Evolutionary conservation across 2,888 invertebrate genomes (phyloP).

Genomic region (Chrysodeixis includens): DNA sequence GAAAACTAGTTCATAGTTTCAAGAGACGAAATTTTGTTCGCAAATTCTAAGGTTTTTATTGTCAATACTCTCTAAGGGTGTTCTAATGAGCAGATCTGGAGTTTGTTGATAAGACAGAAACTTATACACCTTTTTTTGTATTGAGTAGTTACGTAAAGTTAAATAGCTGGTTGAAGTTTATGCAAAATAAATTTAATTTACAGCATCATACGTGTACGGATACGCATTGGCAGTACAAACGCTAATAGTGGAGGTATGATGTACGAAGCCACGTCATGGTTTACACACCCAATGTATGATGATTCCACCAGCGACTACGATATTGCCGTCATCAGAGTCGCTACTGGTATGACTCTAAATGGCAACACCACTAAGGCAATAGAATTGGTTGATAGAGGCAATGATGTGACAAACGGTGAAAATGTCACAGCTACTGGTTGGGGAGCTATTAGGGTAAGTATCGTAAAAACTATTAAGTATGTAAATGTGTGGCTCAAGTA

Average conservation of each 20-base stretch:
- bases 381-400: constrained; percentile 56
- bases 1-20: too few species aligned
- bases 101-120: too few species aligned
- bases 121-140: too few species aligned
- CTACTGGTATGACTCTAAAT: constrained; percentile 70
- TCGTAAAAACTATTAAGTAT: too few species aligned
- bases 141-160: too few species aligned
- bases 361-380: constrained; percentile 67
- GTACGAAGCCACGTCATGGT: constrained; percentile 71
- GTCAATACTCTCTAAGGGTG: too few species aligned
- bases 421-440: constrained; percentile 76
- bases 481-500: too few species aligned
- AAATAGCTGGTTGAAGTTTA: not conserved
- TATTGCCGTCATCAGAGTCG: constrained; percentile 76
- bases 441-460: constrained; percentile 79
- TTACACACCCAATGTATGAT: constrained; percentile 79
- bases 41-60: too few species aligned
- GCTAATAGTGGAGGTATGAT: constrained; percentile 75
- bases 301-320: constrained; percentile 79
- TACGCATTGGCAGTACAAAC: constrained; percentile 80
- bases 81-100: too few species aligned
- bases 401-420: constrained; percentile 63
- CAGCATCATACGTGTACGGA: constrained; percentile 67
- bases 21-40: too few species aligned
- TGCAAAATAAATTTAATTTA: constrained; percentile 27